These are phyloP conservation scores for Hippocampus abdominalis DNA, from an alignment of 2,113 vertebrate species.

Conservation along the genomic window DNA sequence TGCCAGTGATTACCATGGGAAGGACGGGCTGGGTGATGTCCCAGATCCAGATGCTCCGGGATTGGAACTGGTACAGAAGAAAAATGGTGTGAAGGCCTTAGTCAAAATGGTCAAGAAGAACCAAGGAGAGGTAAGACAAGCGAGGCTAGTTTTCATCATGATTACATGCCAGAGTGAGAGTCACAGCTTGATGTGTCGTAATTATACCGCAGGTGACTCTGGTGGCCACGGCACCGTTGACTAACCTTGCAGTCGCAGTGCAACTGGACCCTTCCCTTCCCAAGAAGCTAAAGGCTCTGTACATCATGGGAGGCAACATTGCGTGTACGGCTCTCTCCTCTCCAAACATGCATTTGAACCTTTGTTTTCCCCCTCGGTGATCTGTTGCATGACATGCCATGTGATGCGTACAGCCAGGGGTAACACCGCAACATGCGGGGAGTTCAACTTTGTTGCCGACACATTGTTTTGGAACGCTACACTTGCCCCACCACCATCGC, in stretches of 20 bases:
- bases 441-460: conserved; percentile 76
- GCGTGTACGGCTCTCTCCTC: conserved; percentile 37
- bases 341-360: neutral
- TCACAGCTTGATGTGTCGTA: neutral
- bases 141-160: no score
- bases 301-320: conserved; percentile 77
- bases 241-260: conserved; percentile 73
- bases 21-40: conserved; percentile 70
- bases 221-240: conserved; percentile 60
- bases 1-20: conserved; percentile 59
- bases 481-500: conserved; percentile 71
- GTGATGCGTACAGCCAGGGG: conserved; percentile 59
- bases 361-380: neutral
- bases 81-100: conserved; percentile 61
- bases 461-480: conserved; percentile 70
- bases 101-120: conserved; percentile 56
- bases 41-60: conserved; percentile 63
- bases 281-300: conserved; percentile 65
- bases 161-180: neutral
- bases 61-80: conserved; percentile 57
- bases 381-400: neutral
- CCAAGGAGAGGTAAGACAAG: conserved; percentile 59
- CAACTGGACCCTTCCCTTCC: conserved; percentile 67
- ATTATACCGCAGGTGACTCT: conserved; percentile 49
- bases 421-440: conserved; percentile 67